phyloP scores from a whole-genome alignment of 1,140 invertebrate species.

The Ooceraea biroi region DNA sequence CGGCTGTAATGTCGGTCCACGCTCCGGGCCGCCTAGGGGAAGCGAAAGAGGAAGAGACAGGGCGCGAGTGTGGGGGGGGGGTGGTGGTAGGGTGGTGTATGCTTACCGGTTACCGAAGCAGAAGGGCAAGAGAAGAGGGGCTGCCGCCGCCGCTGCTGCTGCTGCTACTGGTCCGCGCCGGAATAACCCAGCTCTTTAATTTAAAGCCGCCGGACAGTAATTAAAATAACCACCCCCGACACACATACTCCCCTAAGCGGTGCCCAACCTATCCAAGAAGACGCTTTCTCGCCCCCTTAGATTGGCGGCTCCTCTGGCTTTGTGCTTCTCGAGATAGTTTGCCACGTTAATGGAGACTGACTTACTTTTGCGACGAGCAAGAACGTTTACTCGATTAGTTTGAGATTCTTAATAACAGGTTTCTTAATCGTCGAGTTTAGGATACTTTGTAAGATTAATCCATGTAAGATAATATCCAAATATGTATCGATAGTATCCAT shows the following conservation, averaged over 20 bases:
- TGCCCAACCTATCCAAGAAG: conserved; percentile 76
- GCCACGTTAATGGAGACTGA: not conserved
- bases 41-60: conserved; percentile 58
- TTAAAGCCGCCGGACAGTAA: conserved; percentile 86
- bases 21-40: conserved; percentile 27
- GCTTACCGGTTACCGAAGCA: conserved; percentile 78
- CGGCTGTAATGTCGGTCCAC: conserved; percentile 77
- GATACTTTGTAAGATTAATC: not conserved
- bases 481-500: too few relatives aligned
- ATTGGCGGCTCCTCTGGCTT: not conserved
- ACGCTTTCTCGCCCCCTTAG: conserved; percentile 8
- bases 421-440: not conserved
- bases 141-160: conserved; percentile 11
- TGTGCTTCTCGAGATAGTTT: not conserved
- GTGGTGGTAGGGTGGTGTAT: conserved; percentile 58
- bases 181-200: conserved; percentile 85
- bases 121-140: conserved; percentile 72
- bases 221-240: conserved; percentile 85
- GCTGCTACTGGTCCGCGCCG: conserved; percentile 69
- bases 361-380: not conserved
- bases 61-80: conserved; percentile 53
- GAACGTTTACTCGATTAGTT: not conserved
- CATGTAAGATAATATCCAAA: too few relatives aligned
- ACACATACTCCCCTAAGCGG: conserved; percentile 82
- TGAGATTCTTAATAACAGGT: not conserved